Evolutionary conservation across 2,113 vertebrate genomes (phyloP).

Genomic region (Ciconia boyciana): DNA sequence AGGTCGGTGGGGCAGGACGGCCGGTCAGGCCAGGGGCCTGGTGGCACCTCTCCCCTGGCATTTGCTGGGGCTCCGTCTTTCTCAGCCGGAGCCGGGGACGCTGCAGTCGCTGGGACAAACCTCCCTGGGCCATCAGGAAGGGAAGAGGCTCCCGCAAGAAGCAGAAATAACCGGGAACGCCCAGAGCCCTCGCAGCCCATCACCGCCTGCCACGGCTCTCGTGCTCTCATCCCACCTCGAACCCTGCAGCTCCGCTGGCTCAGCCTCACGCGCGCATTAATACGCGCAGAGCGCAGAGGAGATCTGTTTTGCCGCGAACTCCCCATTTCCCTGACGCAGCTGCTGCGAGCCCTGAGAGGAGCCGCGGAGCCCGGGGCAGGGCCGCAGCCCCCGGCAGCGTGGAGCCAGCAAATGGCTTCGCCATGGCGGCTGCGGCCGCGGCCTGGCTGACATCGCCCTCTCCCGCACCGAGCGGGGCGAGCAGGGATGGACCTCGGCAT

Average conservation of each 20-base stretch:
- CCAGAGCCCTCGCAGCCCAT: not conserved
- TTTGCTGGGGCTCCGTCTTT: not conserved
- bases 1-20: accelerated
- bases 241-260: not conserved
- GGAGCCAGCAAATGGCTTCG: not conserved
- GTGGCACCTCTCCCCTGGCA: no score
- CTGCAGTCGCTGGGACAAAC: not conserved
- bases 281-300: accelerated
- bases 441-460: slow-evolving; percentile 1
- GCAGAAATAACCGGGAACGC: not conserved
- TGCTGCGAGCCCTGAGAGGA: not conserved
- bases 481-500: not conserved
- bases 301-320: accelerated
- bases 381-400: not conserved
- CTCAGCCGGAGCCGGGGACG: accelerated
- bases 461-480: not conserved
- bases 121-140: no score
- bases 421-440: not conserved
- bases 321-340: not conserved
- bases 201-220: not conserved
- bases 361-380: not conserved
- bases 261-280: not conserved
- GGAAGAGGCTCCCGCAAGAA: not conserved
- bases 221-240: accelerated
- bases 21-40: accelerated